Percentiles rank a stretch among this genome's conserved stretches.
These are phyloP conservation scores for Chrysolina oricalcia DNA, from an alignment of 2,888 invertebrate genomes.

Conservation along the genomic window DNA sequence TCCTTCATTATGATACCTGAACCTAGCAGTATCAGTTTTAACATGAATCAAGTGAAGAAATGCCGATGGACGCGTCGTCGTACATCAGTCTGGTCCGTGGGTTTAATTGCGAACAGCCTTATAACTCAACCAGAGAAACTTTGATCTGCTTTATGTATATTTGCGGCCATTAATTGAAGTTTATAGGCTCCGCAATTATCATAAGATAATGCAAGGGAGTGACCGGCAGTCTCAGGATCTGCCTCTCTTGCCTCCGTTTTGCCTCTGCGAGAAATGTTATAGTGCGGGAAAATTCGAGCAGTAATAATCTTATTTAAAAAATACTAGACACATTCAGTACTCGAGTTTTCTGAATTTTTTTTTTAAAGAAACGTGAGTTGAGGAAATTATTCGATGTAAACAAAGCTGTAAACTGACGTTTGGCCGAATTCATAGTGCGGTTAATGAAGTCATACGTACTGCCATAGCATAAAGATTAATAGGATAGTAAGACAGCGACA, in stretches of 20 bases:
- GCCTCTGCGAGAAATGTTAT: slow-evolving; percentile 25
- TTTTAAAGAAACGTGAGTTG: too few species aligned
- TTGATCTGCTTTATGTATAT: slow-evolving; percentile 71
- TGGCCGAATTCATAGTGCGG: too few species aligned
- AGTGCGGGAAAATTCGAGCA: slow-evolving; percentile 47
- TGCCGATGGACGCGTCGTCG: slow-evolving; percentile 67
- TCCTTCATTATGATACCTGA: slow-evolving; percentile 34
- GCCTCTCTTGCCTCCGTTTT: slow-evolving; percentile 53
- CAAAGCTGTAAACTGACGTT: too few species aligned
- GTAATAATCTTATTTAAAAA: too few species aligned
- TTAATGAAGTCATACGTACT: too few species aligned
- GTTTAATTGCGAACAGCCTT: slow-evolving; percentile 70
- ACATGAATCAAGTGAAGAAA: slow-evolving; percentile 66
- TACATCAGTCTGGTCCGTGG: slow-evolving; percentile 71
- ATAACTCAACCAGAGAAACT: slow-evolving; percentile 70
- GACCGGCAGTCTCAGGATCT: slow-evolving; percentile 64
- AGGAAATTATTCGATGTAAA: too few species aligned
- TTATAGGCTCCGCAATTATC: slow-evolving; percentile 72
- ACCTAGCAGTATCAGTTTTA: slow-evolving; percentile 46
- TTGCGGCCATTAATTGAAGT: slow-evolving; percentile 72
- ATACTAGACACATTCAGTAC: too few species aligned
- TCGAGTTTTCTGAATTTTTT: too few species aligned
- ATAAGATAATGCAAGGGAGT: slow-evolving; percentile 71
- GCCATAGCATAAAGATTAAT: too few species aligned
- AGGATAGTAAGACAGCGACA: too few species aligned